phyloP scores from a whole-genome alignment of 2,888 invertebrate species.

The Metalampra italica region DNA sequence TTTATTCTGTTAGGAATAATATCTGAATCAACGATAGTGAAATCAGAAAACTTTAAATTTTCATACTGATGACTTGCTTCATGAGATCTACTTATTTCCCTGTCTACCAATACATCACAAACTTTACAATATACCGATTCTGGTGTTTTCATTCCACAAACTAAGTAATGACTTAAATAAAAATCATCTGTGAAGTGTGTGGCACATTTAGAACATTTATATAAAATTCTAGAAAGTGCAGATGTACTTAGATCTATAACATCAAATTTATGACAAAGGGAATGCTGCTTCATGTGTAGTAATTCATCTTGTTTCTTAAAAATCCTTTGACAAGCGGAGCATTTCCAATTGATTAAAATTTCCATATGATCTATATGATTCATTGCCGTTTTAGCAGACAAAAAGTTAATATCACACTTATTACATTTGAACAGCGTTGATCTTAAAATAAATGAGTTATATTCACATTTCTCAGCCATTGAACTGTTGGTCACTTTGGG shows the following conservation, averaged over 20 bases:
- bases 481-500: not conserved
- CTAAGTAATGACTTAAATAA: constrained; percentile 34
- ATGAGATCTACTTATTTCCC: constrained; percentile 28
- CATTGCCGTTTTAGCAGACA: constrained; percentile 36
- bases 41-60: constrained; percentile 22
- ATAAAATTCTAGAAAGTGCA: constrained; percentile 31
- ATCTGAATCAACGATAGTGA: constrained; percentile 30
- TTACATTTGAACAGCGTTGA: constrained; percentile 47
- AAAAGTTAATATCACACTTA: constrained; percentile 51
- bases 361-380: constrained; percentile 44
- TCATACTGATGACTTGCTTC: constrained; percentile 23
- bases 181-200: constrained; percentile 44
- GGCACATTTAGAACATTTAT: constrained; percentile 47
- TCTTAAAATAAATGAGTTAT: constrained; percentile 26
- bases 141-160: constrained; percentile 31
- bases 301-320: constrained; percentile 44
- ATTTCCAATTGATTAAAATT: constrained; percentile 48
- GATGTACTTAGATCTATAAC: constrained; percentile 31
- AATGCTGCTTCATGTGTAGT: constrained; percentile 50
- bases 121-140: constrained; percentile 39
- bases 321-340: constrained; percentile 36
- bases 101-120: constrained; percentile 50
- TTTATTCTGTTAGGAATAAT: constrained; percentile 2
- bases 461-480: not conserved
- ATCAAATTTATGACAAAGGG: constrained; percentile 29